phyloP scores from a whole-genome alignment of 35 echinoderm and acorn worm genomes.

The Antedon bifida region DNA sequence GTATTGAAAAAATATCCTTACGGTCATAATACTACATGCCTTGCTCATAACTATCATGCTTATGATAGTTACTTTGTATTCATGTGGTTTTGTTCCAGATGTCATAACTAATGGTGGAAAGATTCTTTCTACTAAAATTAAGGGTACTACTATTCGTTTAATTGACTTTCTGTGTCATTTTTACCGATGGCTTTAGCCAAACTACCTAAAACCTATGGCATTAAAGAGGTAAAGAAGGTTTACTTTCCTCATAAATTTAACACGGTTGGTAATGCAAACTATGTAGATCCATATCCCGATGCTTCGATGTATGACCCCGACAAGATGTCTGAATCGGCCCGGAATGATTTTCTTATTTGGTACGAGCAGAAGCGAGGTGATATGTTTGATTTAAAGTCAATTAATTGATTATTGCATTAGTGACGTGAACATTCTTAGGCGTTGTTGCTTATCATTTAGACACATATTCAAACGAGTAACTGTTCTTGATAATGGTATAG shows the following conservation, averaged over 20 bases:
- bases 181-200: conserved; percentile 21
- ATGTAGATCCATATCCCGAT: conserved; percentile 37
- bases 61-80: not conserved
- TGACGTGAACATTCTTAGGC: conserved; percentile 28
- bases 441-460: conserved; percentile 13
- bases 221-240: conserved; percentile 39
- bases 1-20: not conserved
- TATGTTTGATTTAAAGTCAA: conserved; percentile 13
- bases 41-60: not conserved
- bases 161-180: conserved; percentile 26
- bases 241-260: conserved; percentile 55
- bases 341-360: conserved; percentile 14
- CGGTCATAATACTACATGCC: not conserved
- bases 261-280: conserved; percentile 23
- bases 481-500: not conserved
- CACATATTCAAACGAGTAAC: conserved; percentile 22
- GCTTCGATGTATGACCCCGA: conserved; percentile 6
- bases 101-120: conserved; percentile 28
- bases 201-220: conserved; percentile 38
- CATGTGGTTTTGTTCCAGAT: conserved; percentile 7
- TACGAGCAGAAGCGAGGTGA: conserved; percentile 1
- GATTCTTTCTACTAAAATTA: conserved; percentile 5
- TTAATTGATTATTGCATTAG: conserved; percentile 14
- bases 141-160: not conserved
- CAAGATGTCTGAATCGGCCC: not conserved